Evolutionary conservation across 2,797 vertebrate species (phyloP).

Genomic region (Lindbergichthys nudifrons): DNA sequence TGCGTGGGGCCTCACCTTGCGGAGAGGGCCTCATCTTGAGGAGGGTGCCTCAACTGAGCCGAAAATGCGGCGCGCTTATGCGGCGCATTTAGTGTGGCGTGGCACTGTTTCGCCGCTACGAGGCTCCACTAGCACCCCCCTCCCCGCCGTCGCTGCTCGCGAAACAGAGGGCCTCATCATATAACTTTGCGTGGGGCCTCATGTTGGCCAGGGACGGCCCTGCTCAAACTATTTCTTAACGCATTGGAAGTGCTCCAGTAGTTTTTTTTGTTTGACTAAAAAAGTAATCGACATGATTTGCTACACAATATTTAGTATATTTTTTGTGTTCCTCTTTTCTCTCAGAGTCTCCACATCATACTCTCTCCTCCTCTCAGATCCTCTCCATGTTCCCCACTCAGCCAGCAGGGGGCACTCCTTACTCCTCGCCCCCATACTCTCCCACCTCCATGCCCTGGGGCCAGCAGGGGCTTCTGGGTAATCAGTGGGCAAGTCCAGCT

Average conservation of each 20-base stretch:
- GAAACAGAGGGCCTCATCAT: no score
- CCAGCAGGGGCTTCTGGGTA: constrained; percentile 44
- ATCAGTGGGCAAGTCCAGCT: constrained; percentile 48
- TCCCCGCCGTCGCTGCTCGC: no score
- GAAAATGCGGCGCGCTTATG: no score
- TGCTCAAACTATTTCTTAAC: neutral
- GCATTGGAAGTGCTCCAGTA: neutral
- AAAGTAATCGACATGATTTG: neutral
- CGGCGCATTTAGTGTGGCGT: no score
- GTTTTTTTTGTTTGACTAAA: neutral
- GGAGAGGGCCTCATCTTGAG: no score
- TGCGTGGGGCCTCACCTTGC: no score
- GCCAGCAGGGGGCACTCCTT: constrained; percentile 57
- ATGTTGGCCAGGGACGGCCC: no score
- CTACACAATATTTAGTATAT: neutral
- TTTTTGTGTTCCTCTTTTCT: neutral
- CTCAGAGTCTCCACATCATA: constrained; percentile 54
- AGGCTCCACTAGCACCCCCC: no score
- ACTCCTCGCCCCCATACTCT: constrained; percentile 41
- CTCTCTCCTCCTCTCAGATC: constrained; percentile 64
- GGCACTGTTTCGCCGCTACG: no score
- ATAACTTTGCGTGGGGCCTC: no score
- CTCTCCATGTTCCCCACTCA: constrained; percentile 66
- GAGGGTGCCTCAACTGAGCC: no score
- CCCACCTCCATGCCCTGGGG: constrained; percentile 58